Evolutionary conservation across 2,888 invertebrate genomes (phyloP), one percentile per base, ranked within the genome.

Genomic region (Meganola albula): DNA sequence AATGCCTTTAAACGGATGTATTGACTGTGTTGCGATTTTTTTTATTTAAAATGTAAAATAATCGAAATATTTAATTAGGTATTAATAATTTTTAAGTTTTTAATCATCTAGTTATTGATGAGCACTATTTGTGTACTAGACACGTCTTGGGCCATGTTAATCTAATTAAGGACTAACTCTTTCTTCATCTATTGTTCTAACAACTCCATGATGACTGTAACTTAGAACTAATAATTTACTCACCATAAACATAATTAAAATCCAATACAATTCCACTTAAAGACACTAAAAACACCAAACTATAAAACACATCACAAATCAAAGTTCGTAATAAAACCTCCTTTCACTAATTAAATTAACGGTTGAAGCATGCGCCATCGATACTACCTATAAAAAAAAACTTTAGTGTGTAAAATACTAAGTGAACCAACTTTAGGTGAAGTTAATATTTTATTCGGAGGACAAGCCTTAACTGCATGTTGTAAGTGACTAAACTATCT

Each of bases 401-500:
- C 59, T 58, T 47, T 12, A 46, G 49, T 41, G 40, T 46, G 40
- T 44, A n/a, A n/a, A n/a, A n/a, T n/a, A n/a, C n/a, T n/a, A n/a
- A n/a, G n/a, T n/a, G n/a, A n/a, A n/a, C n/a, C n/a, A n/a, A n/a
- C n/a, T n/a, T n/a, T n/a, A n/a, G n/a, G n/a, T n/a, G n/a, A n/a
- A n/a, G n/a, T 42, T 43, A 46, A 27, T 8, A 12, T 50, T 56
- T 58, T 51, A 48, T 52, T 36, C 53, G 48, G 56, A 64, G 66
- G 73, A 73, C 74, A 72, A 69, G 53, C 67, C 74, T 67, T 66
- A 65, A 51, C 75, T 67, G 73, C 61, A 61, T 63, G 68, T 58
- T 66, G 75, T 57, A 72, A 66, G 66, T 75, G 66, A 82, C 80
- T 82, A 78, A 80, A 82, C 79, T 79, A 80, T 80, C 79, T 70